A percentile compares a stretch with the other conserved stretches of the same genome.
These are phyloP conservation scores for Saimiri boliviensis DNA, from an alignment of 2,113 vertebrate genomes.

Conservation along the genomic window DNA sequence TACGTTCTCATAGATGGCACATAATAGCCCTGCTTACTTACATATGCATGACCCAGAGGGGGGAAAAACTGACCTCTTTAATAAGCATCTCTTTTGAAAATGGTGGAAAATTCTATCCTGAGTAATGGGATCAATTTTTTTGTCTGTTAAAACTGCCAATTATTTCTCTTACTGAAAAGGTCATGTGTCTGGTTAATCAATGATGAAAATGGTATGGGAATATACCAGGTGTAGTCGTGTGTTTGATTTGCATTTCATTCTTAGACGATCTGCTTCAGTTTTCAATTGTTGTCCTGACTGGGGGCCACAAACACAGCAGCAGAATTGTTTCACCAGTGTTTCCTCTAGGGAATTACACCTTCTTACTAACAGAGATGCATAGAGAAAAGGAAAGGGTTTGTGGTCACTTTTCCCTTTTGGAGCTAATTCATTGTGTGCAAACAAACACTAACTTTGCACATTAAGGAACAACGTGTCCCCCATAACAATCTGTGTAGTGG, in stretches of 20 bases:
- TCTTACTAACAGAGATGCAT: not conserved
- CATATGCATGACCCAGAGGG: constrained; percentile 68
- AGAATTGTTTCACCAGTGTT: not conserved
- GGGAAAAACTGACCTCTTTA: constrained; percentile 70
- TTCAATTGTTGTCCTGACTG: not conserved
- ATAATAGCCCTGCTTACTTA: constrained; percentile 72
- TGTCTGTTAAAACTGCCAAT: constrained; percentile 83
- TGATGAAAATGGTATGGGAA: constrained; percentile 60
- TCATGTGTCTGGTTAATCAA: constrained; percentile 79
- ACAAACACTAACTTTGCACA: not conserved
- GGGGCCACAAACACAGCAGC: too few relatives aligned
- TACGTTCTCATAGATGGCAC: constrained; percentile 71
- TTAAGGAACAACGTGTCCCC: too few relatives aligned
- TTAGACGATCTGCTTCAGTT: not conserved
- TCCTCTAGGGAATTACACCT: not conserved
- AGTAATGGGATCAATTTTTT: constrained; percentile 85
- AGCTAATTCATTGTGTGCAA: not conserved
- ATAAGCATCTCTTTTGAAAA: constrained; percentile 78
- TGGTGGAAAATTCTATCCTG: constrained; percentile 75
- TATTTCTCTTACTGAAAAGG: constrained; percentile 80
- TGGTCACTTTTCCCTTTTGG: not conserved
- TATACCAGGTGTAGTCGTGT: not conserved
- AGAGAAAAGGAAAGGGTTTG: not conserved
- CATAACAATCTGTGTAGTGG: fast-evolving
- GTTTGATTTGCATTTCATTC: constrained; percentile 56